phyloP scores from a whole-genome alignment of 2,888 invertebrate species.

The Punctoribates punctum region DNA sequence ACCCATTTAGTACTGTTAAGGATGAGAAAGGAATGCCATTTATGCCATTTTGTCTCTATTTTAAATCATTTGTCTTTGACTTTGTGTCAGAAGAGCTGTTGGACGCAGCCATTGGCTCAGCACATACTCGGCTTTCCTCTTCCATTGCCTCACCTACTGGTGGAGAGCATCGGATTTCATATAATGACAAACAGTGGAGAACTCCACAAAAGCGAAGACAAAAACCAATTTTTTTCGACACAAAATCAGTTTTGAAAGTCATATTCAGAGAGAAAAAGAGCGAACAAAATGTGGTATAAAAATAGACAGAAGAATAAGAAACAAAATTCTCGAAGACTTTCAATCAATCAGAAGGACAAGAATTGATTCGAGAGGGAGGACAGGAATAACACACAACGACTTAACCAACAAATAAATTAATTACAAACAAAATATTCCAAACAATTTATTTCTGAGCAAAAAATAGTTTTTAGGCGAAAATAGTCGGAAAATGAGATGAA shows the following conservation, averaged over 20 bases:
- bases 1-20: constrained; percentile 33
- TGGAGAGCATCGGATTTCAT: constrained; percentile 1
- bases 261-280: not conserved
- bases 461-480: not conserved
- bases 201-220: constrained; percentile 16
- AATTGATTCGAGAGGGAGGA: too few relatives aligned
- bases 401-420: too few relatives aligned
- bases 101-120: not conserved
- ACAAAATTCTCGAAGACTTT: too few relatives aligned
- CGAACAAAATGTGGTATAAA: not conserved
- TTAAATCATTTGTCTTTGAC: constrained; percentile 34
- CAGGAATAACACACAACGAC: too few relatives aligned
- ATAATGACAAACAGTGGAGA: not conserved
- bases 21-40: constrained; percentile 36
- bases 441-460: not conserved
- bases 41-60: constrained; percentile 15
- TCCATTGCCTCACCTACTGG: not conserved
- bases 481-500: not conserved
- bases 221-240: constrained; percentile 10
- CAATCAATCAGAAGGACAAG: too few relatives aligned
- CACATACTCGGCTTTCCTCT: too few relatives aligned
- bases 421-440: not conserved
- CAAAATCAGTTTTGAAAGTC: not conserved
- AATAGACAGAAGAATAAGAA: not conserved
- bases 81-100: not conserved